Evolutionary conservation across 2,888 invertebrate genomes (phyloP), one percentile per base, ranked within the genome.

Genomic region (Chrysotoxum bicinctum): DNA sequence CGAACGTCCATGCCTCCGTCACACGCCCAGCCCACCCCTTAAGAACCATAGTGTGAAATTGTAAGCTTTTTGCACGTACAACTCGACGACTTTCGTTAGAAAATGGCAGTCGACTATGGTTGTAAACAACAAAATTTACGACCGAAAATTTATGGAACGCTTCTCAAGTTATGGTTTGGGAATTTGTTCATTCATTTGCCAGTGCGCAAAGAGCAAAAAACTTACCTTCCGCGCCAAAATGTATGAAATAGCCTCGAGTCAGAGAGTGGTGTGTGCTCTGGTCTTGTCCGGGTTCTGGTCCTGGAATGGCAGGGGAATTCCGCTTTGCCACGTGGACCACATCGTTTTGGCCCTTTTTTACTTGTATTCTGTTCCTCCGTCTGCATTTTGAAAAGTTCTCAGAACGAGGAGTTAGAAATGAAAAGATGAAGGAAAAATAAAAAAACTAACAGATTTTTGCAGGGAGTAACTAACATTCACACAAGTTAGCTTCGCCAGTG

Each of bases 71-170:
- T 72, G 66, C 76, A 85, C 69, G 48, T 74, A 76, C 23, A 68
- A 37, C 69, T 52, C 64, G 64, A 79, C 70, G 74, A 72, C 50
- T 78, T 68, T 78, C 68, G 54, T 48, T 78, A 37, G 83, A 74
- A 70, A 62, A 66, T 66, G 50, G 60, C 58, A 60, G 66, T 62
- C 54, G 66, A 64, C 45, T 68, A 72, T 50, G 54, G 73, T 81
- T 85, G 85, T 85, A 77, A 85, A 81, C 81, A 81, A 58, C 62
- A 43, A 69, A 85, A 81, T 81, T 85, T 85, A 85, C 81, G 81
- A 81, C 48, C 85, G 50, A 76, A 72, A 76, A 81, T 81, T 84
- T 85, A 85, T 81, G 81, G 69, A 77, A 74, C 76, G 62, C 73
- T 80, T 54, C 80, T 80, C 58, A 74, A 75, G 84, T 80, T 85